phyloP scores from a whole-genome alignment of 2,797 vertebrate species.

The Clarias pachynema region DNA sequence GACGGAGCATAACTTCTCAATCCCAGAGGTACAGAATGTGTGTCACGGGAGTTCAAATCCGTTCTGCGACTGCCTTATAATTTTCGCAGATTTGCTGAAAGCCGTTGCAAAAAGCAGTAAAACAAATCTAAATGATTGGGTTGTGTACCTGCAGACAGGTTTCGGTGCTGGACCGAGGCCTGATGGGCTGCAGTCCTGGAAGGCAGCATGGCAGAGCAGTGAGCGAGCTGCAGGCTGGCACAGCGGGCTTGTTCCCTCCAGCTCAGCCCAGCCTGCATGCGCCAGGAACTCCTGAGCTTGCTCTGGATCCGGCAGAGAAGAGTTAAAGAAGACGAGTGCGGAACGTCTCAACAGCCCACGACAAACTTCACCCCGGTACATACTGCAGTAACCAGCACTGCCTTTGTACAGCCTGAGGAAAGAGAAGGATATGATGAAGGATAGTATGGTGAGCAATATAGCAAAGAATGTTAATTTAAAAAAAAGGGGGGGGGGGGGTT shows the following conservation, averaged over 20 bases:
- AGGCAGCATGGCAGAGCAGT: conserved; percentile 87
- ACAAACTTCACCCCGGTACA: conserved; percentile 88
- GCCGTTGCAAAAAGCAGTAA: background rate
- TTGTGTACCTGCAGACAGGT: conserved; percentile 86
- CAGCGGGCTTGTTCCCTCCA: conserved; percentile 79
- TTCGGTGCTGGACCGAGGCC: conserved; percentile 83
- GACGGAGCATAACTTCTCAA: background rate
- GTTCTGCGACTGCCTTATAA: background rate
- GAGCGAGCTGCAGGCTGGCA: conserved; percentile 84
- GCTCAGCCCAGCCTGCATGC: conserved; percentile 82
- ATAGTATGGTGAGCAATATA: background rate
- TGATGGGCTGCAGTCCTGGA: conserved; percentile 88
- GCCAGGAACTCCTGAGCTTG: conserved; percentile 88
- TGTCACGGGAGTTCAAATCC: background rate
- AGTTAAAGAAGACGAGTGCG: conserved; percentile 91
- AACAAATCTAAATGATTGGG: background rate
- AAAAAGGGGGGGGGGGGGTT: no score
- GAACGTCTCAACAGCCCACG: conserved; percentile 74
- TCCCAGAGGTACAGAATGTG: background rate
- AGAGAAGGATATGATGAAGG: background rate
- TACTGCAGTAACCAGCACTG: conserved; percentile 86
- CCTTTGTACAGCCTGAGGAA: conserved; percentile 84
- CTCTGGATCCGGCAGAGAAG: conserved; percentile 85
- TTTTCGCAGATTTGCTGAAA: background rate
- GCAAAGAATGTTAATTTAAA: background rate